A percentile compares a stretch with the other conserved stretches of the same genome.
Conservation (phyloP, 1,140 invertebrate genomes). For the Drosophila albomicans region DNA sequence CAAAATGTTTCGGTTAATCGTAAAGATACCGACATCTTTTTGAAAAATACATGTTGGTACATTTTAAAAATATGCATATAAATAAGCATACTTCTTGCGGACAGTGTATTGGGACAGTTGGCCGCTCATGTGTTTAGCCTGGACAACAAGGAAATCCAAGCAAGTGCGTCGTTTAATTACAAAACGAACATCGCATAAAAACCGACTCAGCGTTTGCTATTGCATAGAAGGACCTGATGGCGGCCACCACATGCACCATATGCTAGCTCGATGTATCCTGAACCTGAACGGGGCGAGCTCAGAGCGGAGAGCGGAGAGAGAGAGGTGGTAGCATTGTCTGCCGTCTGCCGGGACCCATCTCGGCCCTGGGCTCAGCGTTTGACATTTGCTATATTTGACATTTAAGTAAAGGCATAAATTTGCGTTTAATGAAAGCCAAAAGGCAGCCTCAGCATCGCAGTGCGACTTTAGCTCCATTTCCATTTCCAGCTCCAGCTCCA, state of each 20-base stretch:
- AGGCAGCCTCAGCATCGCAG: conserved; percentile 11
- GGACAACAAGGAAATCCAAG: conserved; percentile 58
- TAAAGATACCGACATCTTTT: no score
- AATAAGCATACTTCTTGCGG: conserved; percentile 4
- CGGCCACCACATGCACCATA: conserved; percentile 6
- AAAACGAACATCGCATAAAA: conserved; percentile 84
- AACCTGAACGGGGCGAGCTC: conserved; percentile 13
- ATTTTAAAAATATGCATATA: neutral
- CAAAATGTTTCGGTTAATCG: no score
- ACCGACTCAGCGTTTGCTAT: conserved; percentile 46
- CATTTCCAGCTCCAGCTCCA: neutral
- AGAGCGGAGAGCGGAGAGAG: conserved; percentile 16
- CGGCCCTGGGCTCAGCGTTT: conserved; percentile 49
- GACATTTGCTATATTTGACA: conserved; percentile 83
- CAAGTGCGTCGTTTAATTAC: conserved; percentile 83
- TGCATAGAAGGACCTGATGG: conserved; percentile 16
- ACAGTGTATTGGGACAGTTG: conserved; percentile 32
- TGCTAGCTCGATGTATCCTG: conserved; percentile 16
- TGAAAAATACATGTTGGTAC: neutral
- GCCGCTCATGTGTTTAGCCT: conserved; percentile 23
- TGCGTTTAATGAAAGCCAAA: conserved; percentile 79
- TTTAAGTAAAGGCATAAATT: conserved; percentile 82
- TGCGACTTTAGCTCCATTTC: neutral
- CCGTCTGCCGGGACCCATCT: conserved; percentile 47
- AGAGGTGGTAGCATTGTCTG: conserved; percentile 37